These are phyloP conservation scores for Hemistola chrysoprasaria DNA, from an alignment of 2,888 invertebrate genomes.

Conservation along the genomic window DNA sequence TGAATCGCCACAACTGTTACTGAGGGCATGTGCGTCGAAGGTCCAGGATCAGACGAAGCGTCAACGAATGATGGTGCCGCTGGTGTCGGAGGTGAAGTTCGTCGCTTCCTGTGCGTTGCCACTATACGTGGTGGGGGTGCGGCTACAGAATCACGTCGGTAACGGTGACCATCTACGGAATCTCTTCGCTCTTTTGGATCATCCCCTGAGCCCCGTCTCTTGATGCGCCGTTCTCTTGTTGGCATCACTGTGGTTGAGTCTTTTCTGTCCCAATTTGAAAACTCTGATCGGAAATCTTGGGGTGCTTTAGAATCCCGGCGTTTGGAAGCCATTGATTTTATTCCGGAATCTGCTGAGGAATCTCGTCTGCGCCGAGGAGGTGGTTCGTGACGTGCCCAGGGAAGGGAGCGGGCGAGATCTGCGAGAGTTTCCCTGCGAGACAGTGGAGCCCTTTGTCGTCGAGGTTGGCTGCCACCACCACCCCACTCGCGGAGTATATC, in stretches of 20 bases:
- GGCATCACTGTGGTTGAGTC: slow-evolving; percentile 83
- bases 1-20: slow-evolving; percentile 73
- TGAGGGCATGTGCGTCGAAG: slow-evolving; percentile 69
- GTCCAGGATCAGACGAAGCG: slow-evolving; percentile 85
- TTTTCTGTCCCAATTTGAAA: slow-evolving; percentile 87
- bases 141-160: slow-evolving; percentile 86
- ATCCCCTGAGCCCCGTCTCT: slow-evolving; percentile 85
- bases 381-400: slow-evolving; percentile 87
- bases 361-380: slow-evolving; percentile 89
- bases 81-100: slow-evolving; percentile 67
- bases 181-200: slow-evolving; percentile 81
- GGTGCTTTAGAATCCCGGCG: slow-evolving; percentile 88
- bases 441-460: slow-evolving; percentile 85
- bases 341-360: slow-evolving; percentile 93
- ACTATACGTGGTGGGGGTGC: slow-evolving; percentile 84
- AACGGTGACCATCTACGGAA: slow-evolving; percentile 86
- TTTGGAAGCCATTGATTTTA: slow-evolving; percentile 88
- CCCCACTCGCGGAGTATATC: slow-evolving; percentile 95
- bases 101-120: slow-evolving; percentile 83
- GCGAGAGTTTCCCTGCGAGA: slow-evolving; percentile 93
- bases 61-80: slow-evolving; percentile 79
- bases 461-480: slow-evolving; percentile 81
- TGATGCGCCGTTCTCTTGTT: slow-evolving; percentile 68
- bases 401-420: slow-evolving; percentile 91
- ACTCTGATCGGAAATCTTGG: slow-evolving; percentile 86